Percentiles rank a stretch among this genome's conserved stretches.
phyloP scores from a whole-genome alignment of 2,888 invertebrate genomes.

The Nematopogon swammerdamellus region DNA sequence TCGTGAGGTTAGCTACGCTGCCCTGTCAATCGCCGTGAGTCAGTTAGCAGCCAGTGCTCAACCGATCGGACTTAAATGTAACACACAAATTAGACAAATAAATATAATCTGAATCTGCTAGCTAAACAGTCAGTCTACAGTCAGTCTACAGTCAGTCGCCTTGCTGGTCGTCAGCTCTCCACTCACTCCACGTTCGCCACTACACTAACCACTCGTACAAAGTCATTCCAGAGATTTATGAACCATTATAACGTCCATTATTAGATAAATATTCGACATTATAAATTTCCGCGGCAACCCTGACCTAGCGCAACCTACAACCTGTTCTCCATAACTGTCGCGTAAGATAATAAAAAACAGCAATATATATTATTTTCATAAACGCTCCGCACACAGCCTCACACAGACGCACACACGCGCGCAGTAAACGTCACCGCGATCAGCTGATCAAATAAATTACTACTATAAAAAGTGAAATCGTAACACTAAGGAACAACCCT shows the following conservation, averaged over 20 bases:
- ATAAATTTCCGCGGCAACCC: slow-evolving; percentile 28
- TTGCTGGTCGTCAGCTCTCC: no score
- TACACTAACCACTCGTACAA: neutral
- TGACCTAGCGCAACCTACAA: slow-evolving; percentile 41
- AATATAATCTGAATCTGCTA: no score
- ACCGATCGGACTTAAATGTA: no score
- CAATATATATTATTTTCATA: slow-evolving; percentile 51
- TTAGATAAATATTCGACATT: slow-evolving; percentile 41
- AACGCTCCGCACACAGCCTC: slow-evolving; percentile 35
- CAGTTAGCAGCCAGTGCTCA: no score
- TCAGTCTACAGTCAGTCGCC: no score
- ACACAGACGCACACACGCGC: slow-evolving; percentile 16
- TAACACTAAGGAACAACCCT: slow-evolving; percentile 34
- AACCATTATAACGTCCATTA: slow-evolving; percentile 6
- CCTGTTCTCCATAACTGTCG: slow-evolving; percentile 3
- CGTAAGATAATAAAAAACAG: slow-evolving; percentile 25
- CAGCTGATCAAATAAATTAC: slow-evolving; percentile 58
- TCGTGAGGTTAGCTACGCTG: no score
- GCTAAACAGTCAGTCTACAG: no score
- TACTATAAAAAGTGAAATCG: slow-evolving; percentile 58
- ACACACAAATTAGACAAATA: no score
- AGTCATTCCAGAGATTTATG: neutral
- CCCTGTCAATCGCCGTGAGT: no score
- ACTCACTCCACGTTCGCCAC: no score
- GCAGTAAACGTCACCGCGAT: slow-evolving; percentile 53